Evolutionary conservation across 2,113 vertebrate genomes (phyloP).

Genomic region (Labrus mixtus): DNA sequence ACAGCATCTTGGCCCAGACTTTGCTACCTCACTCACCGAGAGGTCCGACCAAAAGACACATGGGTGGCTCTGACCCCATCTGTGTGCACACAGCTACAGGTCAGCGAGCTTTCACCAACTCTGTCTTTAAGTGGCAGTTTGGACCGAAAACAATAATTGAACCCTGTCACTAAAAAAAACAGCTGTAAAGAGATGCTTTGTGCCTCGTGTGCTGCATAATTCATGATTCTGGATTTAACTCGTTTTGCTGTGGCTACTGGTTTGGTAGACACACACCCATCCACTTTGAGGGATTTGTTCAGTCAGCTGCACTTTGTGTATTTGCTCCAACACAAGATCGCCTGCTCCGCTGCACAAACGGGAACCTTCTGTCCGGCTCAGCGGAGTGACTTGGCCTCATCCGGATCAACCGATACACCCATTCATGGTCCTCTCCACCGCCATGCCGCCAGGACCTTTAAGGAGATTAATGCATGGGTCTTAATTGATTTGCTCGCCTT

Average conservation of each 20-base stretch:
- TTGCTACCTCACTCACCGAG: conserved; percentile 35
- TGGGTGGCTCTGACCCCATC: conserved; percentile 41
- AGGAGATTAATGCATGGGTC: conserved; percentile 62
- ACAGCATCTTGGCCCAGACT: conserved; percentile 69
- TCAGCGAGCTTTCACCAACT: background rate
- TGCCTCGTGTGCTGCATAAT: conserved; percentile 41
- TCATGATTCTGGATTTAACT: conserved; percentile 50
- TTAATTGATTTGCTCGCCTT: conserved; percentile 44
- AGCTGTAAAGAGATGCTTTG: background rate
- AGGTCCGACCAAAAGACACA: conserved; percentile 34
- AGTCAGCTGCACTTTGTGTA: conserved; percentile 49
- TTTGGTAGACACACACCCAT: background rate
- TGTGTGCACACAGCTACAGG: conserved; percentile 32
- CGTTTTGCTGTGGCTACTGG: conserved; percentile 34
- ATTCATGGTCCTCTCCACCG: conserved; percentile 33
- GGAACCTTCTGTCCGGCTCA: conserved; percentile 57
- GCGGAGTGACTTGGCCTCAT: conserved; percentile 30
- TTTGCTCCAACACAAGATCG: conserved; percentile 23
- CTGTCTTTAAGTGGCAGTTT: background rate
- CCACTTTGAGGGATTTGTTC: conserved; percentile 57
- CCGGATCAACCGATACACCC: conserved; percentile 47
- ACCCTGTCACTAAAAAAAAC: conserved; percentile 8
- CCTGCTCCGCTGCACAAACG: conserved; percentile 46
- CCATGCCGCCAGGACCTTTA: conserved; percentile 30
- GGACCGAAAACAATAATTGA: background rate